phyloP scores from a whole-genome alignment of 2,113 vertebrate genomes.

The Phainopepla nitens region DNA sequence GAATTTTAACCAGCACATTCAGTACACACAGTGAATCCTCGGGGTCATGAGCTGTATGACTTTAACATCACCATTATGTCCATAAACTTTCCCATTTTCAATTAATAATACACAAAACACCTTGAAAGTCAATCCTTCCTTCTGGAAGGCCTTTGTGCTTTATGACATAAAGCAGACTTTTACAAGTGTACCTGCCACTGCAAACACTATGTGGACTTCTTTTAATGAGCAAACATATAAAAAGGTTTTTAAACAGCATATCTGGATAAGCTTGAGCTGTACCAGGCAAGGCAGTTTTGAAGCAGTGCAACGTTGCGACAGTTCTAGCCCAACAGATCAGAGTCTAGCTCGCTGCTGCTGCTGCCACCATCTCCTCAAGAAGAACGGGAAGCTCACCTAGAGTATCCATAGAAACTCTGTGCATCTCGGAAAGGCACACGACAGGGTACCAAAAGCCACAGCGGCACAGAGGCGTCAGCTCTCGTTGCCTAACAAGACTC shows the following conservation, averaged over 20 bases:
- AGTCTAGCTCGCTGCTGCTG: background rate
- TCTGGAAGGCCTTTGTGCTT: background rate
- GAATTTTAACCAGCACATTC: constrained; percentile 33
- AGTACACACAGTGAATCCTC: background rate
- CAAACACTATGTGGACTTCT: constrained; percentile 49
- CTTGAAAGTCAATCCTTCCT: background rate
- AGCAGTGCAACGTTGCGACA: background rate
- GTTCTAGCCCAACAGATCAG: background rate
- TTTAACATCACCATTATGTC: background rate
- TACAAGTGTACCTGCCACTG: constrained; percentile 2
- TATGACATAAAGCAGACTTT: background rate
- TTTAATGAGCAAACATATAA: constrained; percentile 49
- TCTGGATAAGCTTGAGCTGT: constrained; percentile 28
- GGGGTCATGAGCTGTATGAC: background rate
- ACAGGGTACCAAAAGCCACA: constrained; percentile 19
- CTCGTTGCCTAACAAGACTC: constrained; percentile 22
- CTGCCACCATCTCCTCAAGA: constrained; percentile 8
- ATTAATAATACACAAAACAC: background rate
- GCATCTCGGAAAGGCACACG: background rate
- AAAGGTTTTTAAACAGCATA: background rate
- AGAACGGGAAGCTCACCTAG: constrained; percentile 33
- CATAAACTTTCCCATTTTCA: background rate
- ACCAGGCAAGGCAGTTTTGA: constrained; percentile 41
- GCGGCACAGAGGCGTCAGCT: background rate
- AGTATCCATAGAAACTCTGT: constrained; percentile 9